Conservation (phyloP, 2,797 vertebrate genomes). For the Taenioides sp. region DNA sequence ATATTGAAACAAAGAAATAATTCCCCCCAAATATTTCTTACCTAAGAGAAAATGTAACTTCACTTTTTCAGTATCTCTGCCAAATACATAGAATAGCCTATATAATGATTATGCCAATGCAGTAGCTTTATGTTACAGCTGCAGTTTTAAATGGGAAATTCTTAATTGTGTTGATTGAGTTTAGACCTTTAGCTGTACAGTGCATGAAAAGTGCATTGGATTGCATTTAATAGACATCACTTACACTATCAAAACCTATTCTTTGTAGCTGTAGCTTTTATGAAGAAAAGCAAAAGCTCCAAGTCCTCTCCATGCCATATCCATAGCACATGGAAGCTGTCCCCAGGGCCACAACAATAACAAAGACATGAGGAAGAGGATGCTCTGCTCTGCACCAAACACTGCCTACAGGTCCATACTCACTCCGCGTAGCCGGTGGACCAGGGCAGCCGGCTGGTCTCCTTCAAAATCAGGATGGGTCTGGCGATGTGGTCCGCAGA, state of each 20-base stretch:
- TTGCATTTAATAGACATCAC: not conserved
- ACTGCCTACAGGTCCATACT: constrained; percentile 73
- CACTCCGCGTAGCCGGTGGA: constrained; percentile 95
- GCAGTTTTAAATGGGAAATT: too few relatives aligned
- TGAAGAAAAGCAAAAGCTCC: not conserved
- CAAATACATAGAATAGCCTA: too few relatives aligned
- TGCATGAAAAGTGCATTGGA: not conserved
- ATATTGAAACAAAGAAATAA: too few relatives aligned
- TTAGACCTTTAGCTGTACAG: not conserved
- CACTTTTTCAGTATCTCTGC: too few relatives aligned
- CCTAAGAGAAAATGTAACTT: too few relatives aligned
- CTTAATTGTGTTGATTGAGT: too few relatives aligned
- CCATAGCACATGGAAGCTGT: not conserved
- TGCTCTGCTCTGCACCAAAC: constrained; percentile 18
- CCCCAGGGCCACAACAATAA: constrained; percentile 4
- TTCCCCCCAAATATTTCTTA: too few relatives aligned
- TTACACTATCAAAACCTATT: not conserved
- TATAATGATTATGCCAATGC: too few relatives aligned
- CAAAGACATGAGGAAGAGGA: constrained; percentile 35
- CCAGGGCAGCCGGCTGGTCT: constrained; percentile 89
- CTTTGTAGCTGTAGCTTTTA: not conserved
- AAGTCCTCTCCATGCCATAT: not conserved
- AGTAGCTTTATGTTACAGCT: too few relatives aligned
- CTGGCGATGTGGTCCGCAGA: constrained; percentile 91
- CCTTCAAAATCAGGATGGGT: constrained; percentile 91